Conservation (phyloP, 2,113 vertebrate species). For the Atherinomorus stipes region DNA sequence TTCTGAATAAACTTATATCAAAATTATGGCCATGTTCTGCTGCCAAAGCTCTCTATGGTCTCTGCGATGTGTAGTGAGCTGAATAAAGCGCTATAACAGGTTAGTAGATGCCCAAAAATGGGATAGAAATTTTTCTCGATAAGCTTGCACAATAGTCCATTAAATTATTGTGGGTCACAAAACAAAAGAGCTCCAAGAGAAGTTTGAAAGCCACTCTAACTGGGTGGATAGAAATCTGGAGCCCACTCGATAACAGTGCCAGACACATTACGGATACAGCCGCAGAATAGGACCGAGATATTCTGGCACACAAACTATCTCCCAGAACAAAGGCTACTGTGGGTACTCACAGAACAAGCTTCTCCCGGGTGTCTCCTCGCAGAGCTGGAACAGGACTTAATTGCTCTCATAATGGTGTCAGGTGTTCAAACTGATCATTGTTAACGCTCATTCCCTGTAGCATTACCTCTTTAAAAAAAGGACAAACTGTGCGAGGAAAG, state of each 20-base stretch:
- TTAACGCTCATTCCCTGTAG: conserved; percentile 75
- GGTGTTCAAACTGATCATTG: conserved; percentile 77
- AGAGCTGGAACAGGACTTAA: conserved; percentile 69
- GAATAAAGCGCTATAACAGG: conserved; percentile 52
- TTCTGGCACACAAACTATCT: conserved; percentile 48
- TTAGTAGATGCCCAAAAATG: conserved; percentile 54
- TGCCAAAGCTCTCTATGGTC: conserved; percentile 37
- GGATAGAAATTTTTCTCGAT: conserved; percentile 46
- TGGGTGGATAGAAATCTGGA: conserved; percentile 62
- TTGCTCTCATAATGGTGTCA: conserved; percentile 80
- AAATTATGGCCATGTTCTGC: conserved; percentile 37
- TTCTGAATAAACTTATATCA: conserved; percentile 46
- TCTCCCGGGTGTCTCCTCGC: conserved; percentile 34
- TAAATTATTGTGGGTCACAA: conserved; percentile 70
- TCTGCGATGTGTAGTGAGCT: conserved; percentile 34
- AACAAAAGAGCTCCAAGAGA: conserved; percentile 67
- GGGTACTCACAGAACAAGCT: conserved; percentile 28
- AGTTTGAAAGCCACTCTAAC: conserved; percentile 65
- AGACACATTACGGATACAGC: conserved; percentile 57
- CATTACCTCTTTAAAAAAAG: conserved; percentile 65
- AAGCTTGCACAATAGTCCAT: conserved; percentile 58
- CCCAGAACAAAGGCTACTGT: conserved; percentile 52
- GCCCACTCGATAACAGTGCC: conserved; percentile 60
- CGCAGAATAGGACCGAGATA: conserved; percentile 45
- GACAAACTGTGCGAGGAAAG: conserved; percentile 63